phyloP scores from a whole-genome alignment of 1,140 invertebrate genomes.

The Philopotamus ludificatus region DNA sequence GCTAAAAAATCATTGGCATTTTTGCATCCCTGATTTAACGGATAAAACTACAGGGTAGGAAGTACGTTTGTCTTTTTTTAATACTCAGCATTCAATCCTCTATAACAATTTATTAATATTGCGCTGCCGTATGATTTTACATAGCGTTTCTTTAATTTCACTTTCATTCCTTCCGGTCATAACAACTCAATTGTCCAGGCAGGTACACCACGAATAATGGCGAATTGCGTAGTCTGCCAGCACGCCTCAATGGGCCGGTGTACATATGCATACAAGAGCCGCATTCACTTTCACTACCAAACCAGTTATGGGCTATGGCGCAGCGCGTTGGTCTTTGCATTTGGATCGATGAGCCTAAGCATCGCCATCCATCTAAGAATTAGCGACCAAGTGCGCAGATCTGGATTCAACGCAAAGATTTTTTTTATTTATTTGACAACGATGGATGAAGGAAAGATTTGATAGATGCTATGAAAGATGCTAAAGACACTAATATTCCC shows the following conservation, averaged over 20 bases:
- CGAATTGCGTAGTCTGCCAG: too few species aligned
- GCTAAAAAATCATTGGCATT: too few species aligned
- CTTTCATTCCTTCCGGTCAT: neutral
- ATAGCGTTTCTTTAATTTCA: neutral
- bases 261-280: slow-evolving; percentile 16
- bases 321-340: neutral
- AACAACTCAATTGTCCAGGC: neutral
- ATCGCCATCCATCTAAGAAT: too few species aligned
- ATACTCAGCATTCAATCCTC: too few species aligned
- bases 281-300: slow-evolving; percentile 20
- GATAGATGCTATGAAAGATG: neutral
- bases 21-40: too few species aligned
- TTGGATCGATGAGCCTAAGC: neutral
- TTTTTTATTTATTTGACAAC: neutral
- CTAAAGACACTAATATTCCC: too few species aligned
- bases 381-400: too few species aligned
- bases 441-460: neutral
- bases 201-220: too few species aligned
- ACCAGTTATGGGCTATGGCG: slow-evolving; percentile 13
- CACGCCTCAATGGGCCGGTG: neutral
- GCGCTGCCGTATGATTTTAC: neutral
- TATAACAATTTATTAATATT: neutral
- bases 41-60: too few species aligned
- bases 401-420: too few species aligned
- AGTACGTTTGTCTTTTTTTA: too few species aligned